Conservation (phyloP, 1,140 invertebrate species). For the Drosophila teissieri region DNA sequence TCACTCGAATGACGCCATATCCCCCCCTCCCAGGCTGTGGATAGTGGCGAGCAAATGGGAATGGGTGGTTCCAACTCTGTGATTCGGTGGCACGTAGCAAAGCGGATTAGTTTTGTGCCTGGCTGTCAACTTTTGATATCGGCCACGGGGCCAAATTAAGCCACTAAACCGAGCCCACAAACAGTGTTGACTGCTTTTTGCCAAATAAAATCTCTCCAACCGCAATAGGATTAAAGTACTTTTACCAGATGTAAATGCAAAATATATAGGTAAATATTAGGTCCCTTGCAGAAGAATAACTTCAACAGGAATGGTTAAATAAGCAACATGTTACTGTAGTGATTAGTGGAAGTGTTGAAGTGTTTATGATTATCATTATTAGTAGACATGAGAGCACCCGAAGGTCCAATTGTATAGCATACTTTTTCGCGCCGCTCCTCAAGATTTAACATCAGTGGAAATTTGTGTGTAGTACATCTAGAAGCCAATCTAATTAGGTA, state of each 20-base stretch:
- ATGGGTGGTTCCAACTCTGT: constrained; percentile 38
- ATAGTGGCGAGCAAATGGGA: neutral
- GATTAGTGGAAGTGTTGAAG: too few relatives aligned
- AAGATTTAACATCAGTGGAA: neutral
- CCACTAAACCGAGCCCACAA: constrained; percentile 11
- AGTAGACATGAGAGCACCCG: too few relatives aligned
- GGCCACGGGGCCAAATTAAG: constrained; percentile 28
- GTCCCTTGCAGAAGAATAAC: too few relatives aligned
- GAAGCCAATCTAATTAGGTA: neutral
- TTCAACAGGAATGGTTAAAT: neutral
- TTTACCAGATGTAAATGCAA: neutral
- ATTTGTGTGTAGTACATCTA: neutral
- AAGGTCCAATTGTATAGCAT: neutral
- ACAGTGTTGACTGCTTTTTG: constrained; percentile 14
- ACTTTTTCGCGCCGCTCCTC: neutral
- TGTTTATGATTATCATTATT: too few relatives aligned
- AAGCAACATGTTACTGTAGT: neutral
- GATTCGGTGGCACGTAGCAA: constrained; percentile 62
- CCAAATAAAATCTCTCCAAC: neutral
- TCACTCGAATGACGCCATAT: constrained; percentile 32
- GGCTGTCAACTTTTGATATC: constrained; percentile 66
- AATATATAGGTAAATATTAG: neutral
- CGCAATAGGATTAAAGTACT: neutral
- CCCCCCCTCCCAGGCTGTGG: neutral
- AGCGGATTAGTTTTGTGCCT: constrained; percentile 80